phyloP scores from a whole-genome alignment of 2,888 invertebrate genomes.

The Lasioglossum vierecki region DNA sequence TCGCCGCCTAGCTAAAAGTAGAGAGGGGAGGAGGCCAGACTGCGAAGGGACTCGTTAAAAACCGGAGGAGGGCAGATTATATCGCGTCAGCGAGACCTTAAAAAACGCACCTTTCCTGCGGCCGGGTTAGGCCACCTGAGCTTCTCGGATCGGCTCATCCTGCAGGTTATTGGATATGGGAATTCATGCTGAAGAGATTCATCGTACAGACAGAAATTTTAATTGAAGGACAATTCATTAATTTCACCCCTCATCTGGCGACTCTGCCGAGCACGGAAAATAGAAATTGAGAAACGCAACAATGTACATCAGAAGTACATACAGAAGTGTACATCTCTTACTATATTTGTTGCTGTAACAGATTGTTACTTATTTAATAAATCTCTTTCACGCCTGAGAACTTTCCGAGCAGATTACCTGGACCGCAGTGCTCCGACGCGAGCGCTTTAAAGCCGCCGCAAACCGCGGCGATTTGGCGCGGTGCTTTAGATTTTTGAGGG shows the following conservation, averaged over 20 bases:
- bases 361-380: conserved; percentile 2
- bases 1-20: neutral
- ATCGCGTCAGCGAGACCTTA: neutral
- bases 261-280: neutral
- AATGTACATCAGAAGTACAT: too few species aligned
- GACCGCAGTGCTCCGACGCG: neutral
- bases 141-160: neutral
- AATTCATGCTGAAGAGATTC: neutral
- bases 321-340: neutral
- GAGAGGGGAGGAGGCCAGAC: neutral
- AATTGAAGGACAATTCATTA: too few species aligned
- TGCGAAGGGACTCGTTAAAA: conserved; percentile 5
- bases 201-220: too few species aligned
- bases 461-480: neutral
- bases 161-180: neutral
- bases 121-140: neutral
- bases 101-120: neutral
- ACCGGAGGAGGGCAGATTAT: neutral
- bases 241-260: too few species aligned
- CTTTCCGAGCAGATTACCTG: neutral
- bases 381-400: neutral
- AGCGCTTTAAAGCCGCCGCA: neutral
- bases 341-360: neutral
- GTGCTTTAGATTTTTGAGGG: neutral
- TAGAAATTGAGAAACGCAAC: too few species aligned